phyloP scores from a whole-genome alignment of 37 sponge, comb jelly and placozoan species.

The Cladorhizidae sp. region DNA sequence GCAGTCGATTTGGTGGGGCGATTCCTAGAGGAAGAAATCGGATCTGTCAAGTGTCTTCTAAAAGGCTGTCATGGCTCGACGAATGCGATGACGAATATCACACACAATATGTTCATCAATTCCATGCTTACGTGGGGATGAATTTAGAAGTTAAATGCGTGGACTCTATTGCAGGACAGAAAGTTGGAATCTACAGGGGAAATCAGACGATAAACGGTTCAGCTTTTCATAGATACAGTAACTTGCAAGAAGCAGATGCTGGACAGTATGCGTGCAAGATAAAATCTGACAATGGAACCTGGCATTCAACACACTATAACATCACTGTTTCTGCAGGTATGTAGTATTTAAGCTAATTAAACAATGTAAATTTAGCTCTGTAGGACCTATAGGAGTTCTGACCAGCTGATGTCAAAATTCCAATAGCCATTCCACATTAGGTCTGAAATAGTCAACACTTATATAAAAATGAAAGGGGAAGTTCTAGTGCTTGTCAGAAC shows the following conservation, averaged over 20 bases:
- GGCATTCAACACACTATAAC: not conserved
- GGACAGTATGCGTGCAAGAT: slow-evolving; percentile 14
- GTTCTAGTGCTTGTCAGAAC: no score
- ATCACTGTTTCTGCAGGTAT: slow-evolving; percentile 14
- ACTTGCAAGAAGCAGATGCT: not conserved
- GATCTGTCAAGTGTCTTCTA: not conserved
- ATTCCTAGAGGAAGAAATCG: not conserved
- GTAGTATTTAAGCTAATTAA: no score
- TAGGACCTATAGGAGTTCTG: no score
- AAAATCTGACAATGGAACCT: not conserved
- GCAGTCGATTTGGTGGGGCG: not conserved
- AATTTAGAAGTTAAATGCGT: not conserved
- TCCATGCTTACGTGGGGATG: slow-evolving; percentile 8
- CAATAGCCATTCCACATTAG: no score
- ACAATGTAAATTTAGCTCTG: no score
- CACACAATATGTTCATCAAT: not conserved
- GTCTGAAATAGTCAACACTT: no score
- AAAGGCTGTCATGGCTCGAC: not conserved
- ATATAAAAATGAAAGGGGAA: no score
- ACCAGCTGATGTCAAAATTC: no score
- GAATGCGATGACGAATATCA: not conserved
- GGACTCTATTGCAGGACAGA: not conserved
- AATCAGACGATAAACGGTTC: not conserved
- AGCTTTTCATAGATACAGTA: not conserved
- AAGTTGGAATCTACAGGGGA: not conserved